phyloP scores from a whole-genome alignment of 2,888 invertebrate species.

The Seladonia tumulorum region DNA sequence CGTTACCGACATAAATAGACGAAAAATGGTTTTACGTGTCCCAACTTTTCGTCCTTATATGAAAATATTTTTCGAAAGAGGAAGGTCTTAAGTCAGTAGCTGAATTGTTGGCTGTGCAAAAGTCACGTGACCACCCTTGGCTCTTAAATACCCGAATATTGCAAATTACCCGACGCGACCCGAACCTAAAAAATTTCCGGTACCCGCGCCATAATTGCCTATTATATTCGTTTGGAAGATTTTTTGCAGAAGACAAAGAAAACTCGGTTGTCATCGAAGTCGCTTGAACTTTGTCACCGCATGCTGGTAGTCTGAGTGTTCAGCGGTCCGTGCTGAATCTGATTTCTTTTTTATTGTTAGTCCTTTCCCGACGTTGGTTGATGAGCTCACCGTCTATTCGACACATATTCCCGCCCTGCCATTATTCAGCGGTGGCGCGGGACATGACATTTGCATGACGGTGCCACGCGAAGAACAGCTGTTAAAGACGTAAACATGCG shows the following conservation, averaged over 20 bases:
- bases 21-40: too few relatives aligned
- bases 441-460: slow-evolving; percentile 35
- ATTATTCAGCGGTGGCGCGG: slow-evolving; percentile 49
- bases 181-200: too few relatives aligned
- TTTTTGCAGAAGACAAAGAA: neutral
- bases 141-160: too few relatives aligned
- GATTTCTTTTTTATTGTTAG: neutral
- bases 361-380: neutral
- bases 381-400: slow-evolving; percentile 6
- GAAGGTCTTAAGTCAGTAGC: too few relatives aligned
- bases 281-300: neutral
- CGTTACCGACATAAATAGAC: too few relatives aligned
- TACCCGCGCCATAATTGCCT: neutral
- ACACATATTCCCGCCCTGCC: slow-evolving; percentile 29
- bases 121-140: too few relatives aligned
- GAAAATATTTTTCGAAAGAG: too few relatives aligned
- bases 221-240: neutral
- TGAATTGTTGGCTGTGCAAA: too few relatives aligned
- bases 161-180: too few relatives aligned
- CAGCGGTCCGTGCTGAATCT: neutral
- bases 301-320: neutral
- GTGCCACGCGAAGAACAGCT: slow-evolving; percentile 64
- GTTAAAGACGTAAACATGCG: slow-evolving; percentile 57
- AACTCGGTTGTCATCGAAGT: neutral
- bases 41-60: too few relatives aligned